Evolutionary conservation across 2,888 invertebrate genomes (phyloP).

Genomic region (Dynastes tityus): DNA sequence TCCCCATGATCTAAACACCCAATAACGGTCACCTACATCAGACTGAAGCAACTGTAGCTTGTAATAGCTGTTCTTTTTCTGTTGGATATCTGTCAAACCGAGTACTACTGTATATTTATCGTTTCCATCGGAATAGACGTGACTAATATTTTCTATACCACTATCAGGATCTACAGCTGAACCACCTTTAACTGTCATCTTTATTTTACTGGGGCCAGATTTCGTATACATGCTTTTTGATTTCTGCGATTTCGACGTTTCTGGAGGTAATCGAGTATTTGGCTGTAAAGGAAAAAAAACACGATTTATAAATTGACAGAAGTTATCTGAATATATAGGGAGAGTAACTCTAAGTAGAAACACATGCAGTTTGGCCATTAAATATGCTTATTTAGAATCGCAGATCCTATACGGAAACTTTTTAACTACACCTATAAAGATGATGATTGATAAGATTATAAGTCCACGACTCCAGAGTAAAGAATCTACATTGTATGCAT

Average conservation of each 20-base stretch:
- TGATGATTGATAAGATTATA: too few species aligned
- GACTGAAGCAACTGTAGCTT: slow-evolving; percentile 92
- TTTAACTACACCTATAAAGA: too few species aligned
- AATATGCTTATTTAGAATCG: too few species aligned
- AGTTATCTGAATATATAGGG: too few species aligned
- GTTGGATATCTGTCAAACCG: slow-evolving; percentile 88
- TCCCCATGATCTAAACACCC: slow-evolving; percentile 84
- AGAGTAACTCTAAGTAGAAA: too few species aligned
- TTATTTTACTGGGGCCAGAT: slow-evolving; percentile 76
- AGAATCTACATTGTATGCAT: too few species aligned
- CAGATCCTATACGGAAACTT: too few species aligned
- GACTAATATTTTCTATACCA: slow-evolving; percentile 82
- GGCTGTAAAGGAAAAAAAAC: slow-evolving; percentile 57
- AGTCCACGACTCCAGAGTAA: too few species aligned
- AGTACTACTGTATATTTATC: slow-evolving; percentile 86
- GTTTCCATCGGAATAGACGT: slow-evolving; percentile 77
- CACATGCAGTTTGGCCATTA: too few species aligned
- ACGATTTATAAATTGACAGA: background rate
- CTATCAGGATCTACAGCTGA: slow-evolving; percentile 95
- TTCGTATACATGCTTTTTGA: slow-evolving; percentile 69
- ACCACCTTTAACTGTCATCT: slow-evolving; percentile 84
- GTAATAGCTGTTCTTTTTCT: slow-evolving; percentile 94
- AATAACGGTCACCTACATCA: slow-evolving; percentile 77
- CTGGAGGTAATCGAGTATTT: slow-evolving; percentile 63
- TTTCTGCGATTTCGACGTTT: slow-evolving; percentile 60